phyloP scores from a whole-genome alignment of 2,797 vertebrate species.

The Trachops cirrhosus region DNA sequence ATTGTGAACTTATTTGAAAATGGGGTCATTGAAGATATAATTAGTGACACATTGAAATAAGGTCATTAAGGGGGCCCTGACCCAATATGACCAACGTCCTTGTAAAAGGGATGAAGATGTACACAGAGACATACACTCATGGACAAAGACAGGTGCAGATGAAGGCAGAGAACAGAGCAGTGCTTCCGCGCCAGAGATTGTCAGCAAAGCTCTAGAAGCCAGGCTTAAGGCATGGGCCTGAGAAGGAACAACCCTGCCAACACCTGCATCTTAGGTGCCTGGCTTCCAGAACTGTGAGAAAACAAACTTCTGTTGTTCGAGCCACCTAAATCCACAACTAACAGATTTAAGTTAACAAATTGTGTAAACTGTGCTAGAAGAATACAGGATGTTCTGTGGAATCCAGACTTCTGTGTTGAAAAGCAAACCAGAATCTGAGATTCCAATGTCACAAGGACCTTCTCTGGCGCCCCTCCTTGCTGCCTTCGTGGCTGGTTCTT shows the following conservation, averaged over 20 bases:
- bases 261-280: not conserved
- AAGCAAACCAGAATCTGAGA: not conserved
- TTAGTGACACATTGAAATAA: not conserved
- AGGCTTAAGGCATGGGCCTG: not conserved
- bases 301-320: not conserved
- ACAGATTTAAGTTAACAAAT: not conserved
- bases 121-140: not conserved
- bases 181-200: not conserved
- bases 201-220: not conserved
- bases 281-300: not conserved
- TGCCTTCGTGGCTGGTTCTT: not conserved
- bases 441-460: not conserved
- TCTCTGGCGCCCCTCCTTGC: not conserved
- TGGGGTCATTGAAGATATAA: not conserved
- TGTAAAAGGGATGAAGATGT: not conserved
- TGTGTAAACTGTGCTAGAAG: not conserved
- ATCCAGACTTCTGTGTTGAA: not conserved
- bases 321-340: not conserved
- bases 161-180: not conserved
- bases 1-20: not conserved
- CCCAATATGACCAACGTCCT: not conserved
- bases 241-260: not conserved
- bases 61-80: not conserved
- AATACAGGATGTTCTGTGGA: not conserved
- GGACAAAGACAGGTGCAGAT: not conserved